Conservation (phyloP, 1,140 invertebrate genomes). For the Lasaia peninsularis region DNA sequence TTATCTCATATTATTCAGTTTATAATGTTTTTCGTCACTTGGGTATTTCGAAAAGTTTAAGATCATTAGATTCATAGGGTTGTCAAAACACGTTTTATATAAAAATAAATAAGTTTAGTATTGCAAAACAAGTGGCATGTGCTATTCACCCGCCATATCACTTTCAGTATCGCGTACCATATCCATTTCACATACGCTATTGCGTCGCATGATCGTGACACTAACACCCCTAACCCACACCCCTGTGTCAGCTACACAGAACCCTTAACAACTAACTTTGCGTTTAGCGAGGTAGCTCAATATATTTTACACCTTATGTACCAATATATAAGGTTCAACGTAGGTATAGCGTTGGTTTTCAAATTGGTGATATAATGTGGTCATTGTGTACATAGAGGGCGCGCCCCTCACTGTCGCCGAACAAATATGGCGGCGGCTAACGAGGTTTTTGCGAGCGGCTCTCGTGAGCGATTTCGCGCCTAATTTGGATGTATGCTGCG, state of each 20-base stretch:
- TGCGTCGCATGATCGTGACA: conserved; percentile 66
- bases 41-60: too few species aligned
- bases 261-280: conserved; percentile 37
- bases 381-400: conserved; percentile 69
- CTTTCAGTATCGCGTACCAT: conserved; percentile 64
- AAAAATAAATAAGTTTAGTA: conserved; percentile 4
- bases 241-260: conserved; percentile 56
- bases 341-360: conserved; percentile 24
- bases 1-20: too few species aligned
- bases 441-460: conserved; percentile 68
- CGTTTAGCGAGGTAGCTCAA: conserved; percentile 15
- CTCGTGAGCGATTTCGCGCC: conserved; percentile 72
- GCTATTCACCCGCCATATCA: conserved; percentile 38
- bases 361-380: conserved; percentile 24
- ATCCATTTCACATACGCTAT: conserved; percentile 70
- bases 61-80: neutral
- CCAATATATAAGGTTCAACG: conserved; percentile 19
- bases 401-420: conserved; percentile 64
- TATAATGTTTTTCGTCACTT: too few species aligned
- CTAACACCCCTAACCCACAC: conserved; percentile 64
- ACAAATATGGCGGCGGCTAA: conserved; percentile 71
- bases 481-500: conserved; percentile 59
- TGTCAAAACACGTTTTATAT: neutral
- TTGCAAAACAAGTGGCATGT: conserved; percentile 4
- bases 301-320: conserved; percentile 33